Evolutionary conservation across 2,797 vertebrate genomes (phyloP), one percentile per base, ranked within the genome.

Genomic region (Lindbergichthys nudifrons): DNA sequence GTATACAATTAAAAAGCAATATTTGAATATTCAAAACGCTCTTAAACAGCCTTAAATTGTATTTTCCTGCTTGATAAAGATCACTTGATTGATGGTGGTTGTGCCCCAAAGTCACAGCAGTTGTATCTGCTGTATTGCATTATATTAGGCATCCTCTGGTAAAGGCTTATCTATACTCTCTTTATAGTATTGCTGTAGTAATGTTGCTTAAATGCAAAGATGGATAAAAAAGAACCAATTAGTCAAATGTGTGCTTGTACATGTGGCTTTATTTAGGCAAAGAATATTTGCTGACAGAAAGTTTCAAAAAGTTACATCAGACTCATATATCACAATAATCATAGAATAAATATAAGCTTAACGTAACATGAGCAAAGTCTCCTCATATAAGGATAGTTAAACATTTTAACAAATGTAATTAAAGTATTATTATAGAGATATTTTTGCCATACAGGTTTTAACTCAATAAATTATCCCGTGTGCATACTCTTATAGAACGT

Each of bases 81-180:
- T 77, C 66, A 72, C 19, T 75, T 81, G 76, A 82, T 69, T 85
- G 75, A 82, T 84, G 67, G 57, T 1, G 41, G 45, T n/a, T 57
- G 26, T 69, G 71, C 58, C 72, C 56, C 69, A 73, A 77, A 85
- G 73, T 81, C 77, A 71, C 45, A 16, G 10, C 63, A 73, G 75
- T 75, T 86, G 71, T 70, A 86, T 79, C 73, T 81, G 74, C 60
- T 83, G 75, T 61, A 63, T 41, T 70, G 67, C 65, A 77, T 82
- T 66, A 78, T 73, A 87, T 76, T 71, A 81, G 80, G 46, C 46
- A 18, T 0, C 54, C 45, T 48, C 32, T 0, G 52, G 61, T 57
- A 65, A 85, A 75, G 26, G 46, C 50, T 68, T 19, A 45, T 75
- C 43, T 48, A 3, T 58, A 43, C 5, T 71, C 57, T 84, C 41